Base-by-base conservation (phyloP, 2,797 vertebrate genomes). In the Jordanella pulchra region DNA sequence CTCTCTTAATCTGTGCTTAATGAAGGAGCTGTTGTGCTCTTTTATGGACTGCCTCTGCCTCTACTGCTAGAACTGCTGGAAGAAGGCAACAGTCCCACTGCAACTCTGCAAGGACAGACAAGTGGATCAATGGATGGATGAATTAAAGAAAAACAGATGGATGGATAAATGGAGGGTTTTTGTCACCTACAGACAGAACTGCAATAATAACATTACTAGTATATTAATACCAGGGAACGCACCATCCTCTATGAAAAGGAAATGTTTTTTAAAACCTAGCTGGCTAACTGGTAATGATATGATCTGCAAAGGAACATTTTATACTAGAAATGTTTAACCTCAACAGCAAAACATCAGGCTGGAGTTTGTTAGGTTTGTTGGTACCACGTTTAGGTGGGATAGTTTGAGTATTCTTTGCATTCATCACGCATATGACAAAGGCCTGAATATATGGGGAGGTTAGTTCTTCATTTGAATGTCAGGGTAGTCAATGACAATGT, bases 371-470 rank as follows among this genome's bases (percentile, higher is more conserved):
- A 63, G 6, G 15, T 28, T 32, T 35, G 17, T 32, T 35, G 17
- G 28, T 35, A 7, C 7, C 56, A 60, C 3, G 0, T 17, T 60
- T 7, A 60, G 61, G 74, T 76, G 66, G 79, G 25, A 28, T 42
- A 56, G 17, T 18, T 21, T 71, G 53, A 50, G 51, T 17, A 42
- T 23, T 71, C 42, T 65, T 50, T 77, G 55, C 56, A 25, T 75
- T 72, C 11, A 67, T 87, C 65, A 60, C 87, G 86, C 42, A 68
- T 84, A 85, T 75, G 77, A 86, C 80, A 51, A 63, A 77, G 86
- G 81, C 84, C 65, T 61, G 32, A 65, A 80, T 28, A 71, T 27
- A 73, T 50, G 50, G 32, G n/a, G n/a, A n/a, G n/a, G n/a, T n/a
- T n/a, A n/a, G n/a, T n/a, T n/a, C n/a, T n/a, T n/a, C n/a, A n/a